phyloP scores from a whole-genome alignment of 2,888 invertebrate species.

The Nymphalis c-album region DNA sequence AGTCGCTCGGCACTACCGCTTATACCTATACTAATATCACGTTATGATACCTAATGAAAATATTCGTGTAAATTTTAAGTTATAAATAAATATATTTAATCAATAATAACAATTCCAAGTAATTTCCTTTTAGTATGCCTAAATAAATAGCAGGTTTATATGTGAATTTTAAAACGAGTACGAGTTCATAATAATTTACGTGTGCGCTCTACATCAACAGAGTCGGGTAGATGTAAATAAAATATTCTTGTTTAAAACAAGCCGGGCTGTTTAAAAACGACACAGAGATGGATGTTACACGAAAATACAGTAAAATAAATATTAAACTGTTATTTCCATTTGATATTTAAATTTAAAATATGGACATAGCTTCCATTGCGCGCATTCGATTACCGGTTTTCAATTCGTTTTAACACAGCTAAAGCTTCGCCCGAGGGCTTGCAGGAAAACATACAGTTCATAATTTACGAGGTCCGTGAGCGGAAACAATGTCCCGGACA shows the following conservation, averaged over 20 bases:
- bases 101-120: too few relatives aligned
- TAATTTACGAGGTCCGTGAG: constrained; percentile 74
- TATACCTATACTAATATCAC: too few relatives aligned
- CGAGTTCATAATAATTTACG: constrained; percentile 16
- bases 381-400: constrained; percentile 79
- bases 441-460: constrained; percentile 70
- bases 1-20: too few relatives aligned
- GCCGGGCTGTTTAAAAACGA: constrained; percentile 54
- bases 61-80: too few relatives aligned
- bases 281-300: constrained; percentile 58
- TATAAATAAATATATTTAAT: too few relatives aligned
- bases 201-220: constrained; percentile 27
- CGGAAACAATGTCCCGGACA: constrained; percentile 73
- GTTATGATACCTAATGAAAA: too few relatives aligned
- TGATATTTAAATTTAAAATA: constrained; percentile 78
- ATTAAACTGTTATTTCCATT: constrained; percentile 63
- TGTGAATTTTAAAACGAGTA: constrained; percentile 2
- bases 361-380: constrained; percentile 74
- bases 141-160: background rate
- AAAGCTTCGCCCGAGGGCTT: constrained; percentile 68
- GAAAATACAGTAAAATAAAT: constrained; percentile 62
- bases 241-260: constrained; percentile 46
- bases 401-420: constrained; percentile 76
- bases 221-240: constrained; percentile 40
- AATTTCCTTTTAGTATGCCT: background rate